Conservation (phyloP, 2,113 vertebrate genomes). For the Gopherus evgoodei region DNA sequence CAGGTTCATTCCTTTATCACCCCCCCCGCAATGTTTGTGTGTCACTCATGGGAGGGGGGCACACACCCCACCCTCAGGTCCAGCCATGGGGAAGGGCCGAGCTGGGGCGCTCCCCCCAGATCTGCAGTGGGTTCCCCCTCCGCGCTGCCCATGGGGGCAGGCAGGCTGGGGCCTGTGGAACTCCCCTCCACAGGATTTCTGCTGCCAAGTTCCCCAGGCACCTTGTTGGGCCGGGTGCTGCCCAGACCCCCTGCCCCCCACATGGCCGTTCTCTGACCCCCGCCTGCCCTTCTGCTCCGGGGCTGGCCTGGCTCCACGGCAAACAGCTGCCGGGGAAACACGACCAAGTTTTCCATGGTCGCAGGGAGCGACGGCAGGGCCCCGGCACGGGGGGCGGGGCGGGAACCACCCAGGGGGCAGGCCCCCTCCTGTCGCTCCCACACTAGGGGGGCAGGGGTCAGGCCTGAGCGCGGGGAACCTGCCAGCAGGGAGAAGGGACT, state of each 20-base stretch:
- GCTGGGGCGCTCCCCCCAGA: no score
- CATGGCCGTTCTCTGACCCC: conserved; percentile 60
- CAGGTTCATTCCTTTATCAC: neutral
- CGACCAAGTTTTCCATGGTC: neutral
- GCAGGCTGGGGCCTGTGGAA: neutral
- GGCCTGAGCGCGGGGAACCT: neutral
- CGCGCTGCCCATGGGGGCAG: neutral
- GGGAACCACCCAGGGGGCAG: neutral
- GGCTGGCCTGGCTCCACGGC: neutral
- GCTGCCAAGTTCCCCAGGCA: no score
- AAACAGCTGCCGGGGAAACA: neutral
- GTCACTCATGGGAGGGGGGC: neutral
- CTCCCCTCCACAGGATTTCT: neutral
- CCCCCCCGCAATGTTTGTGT: neutral
- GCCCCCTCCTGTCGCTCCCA: no score
- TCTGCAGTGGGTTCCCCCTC: no score
- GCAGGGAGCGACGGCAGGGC: neutral
- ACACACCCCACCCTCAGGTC: no score
- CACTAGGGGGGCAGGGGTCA: no score
- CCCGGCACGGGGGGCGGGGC: no score
- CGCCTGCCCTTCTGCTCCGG: neutral
- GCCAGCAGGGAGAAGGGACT: neutral
- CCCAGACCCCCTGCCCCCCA: neutral
- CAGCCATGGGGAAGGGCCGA: no score
- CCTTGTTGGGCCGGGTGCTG: no score